A percentile compares a stretch with the other conserved stretches of the same genome.
Evolutionary conservation across 2,113 vertebrate species (phyloP).

Genomic region (Ctenomys sociabilis): DNA sequence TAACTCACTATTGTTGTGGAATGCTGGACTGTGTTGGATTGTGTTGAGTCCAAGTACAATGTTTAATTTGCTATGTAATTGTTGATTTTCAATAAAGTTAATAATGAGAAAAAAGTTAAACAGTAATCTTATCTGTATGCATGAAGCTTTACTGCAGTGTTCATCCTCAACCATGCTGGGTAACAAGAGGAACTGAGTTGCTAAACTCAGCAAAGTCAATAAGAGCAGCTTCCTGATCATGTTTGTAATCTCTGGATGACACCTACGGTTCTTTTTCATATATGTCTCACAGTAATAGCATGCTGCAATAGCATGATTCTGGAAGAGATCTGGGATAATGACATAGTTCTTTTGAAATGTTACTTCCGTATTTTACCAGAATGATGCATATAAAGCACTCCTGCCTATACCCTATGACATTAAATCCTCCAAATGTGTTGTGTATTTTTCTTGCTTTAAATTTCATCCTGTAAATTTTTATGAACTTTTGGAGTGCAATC

Average conservation of each 20-base stretch:
- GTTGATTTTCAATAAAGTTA: no score
- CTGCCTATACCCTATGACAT: background rate
- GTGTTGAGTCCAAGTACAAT: no score
- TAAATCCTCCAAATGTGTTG: background rate
- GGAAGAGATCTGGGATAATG: background rate
- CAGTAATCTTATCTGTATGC: background rate
- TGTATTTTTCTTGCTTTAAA: slow-evolving; percentile 11
- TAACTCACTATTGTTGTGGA: no score
- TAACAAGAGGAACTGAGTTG: background rate
- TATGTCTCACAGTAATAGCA: background rate
- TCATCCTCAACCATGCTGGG: background rate
- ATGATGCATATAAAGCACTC: background rate
- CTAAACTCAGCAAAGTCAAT: background rate
- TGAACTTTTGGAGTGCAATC: background rate
- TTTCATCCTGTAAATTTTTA: background rate
- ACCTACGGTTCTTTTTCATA: background rate
- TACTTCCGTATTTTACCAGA: slow-evolving; percentile 37
- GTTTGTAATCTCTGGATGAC: background rate
- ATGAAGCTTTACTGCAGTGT: background rate
- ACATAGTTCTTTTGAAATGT: background rate
- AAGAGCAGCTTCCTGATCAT: background rate
- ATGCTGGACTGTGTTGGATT: no score
- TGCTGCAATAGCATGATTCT: slow-evolving; percentile 22
- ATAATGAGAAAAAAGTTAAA: no score
- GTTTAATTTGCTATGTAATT: no score